Evolutionary conservation across 2,888 invertebrate genomes (phyloP), one percentile per base, ranked within the genome.

Genomic region (Pimpla rufipes): DNA sequence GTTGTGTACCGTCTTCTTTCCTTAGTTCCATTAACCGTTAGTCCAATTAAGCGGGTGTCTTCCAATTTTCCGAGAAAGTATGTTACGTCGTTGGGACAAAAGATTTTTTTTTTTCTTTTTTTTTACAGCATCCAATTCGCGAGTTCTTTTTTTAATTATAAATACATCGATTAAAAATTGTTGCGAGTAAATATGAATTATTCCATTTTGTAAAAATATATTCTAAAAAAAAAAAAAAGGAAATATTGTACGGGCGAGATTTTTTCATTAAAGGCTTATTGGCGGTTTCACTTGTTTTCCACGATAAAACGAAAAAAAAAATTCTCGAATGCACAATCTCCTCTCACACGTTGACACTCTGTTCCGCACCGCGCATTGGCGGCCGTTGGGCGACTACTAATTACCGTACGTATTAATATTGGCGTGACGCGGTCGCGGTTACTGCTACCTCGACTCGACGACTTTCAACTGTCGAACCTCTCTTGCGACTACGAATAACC

Each of bases 391-490:
- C 5, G 57, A 59, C 57, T 55, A 23, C 55, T 55, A 55, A 55
- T 55, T 55, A 55, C 23, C 23, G 55, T 23, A 55, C 55, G 55
- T 55, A 16, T 59, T 11, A n/a, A 59, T 59, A 59, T 35, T 59
- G 35, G 13, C 57, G 57, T 35, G 35, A 35, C 57, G 13, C 57
- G 57, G 57, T 59, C 35, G 57, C 35, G 57, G 35, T 13, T n/a
- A 35, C 35, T 59, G 57, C 57, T 59, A 35, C 57, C 57, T 59
- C 57, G 35, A 59, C 57, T 35, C 57, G 29, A 59, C 35, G 57
- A 59, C 55, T 70, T 82, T 70, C 52, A 55, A 55, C 35, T 78
- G 78, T 82, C 64, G 68, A 78, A 64, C 47, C 78, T 78, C 78
- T 68, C 57, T 59, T 70, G 78, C 78, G 55, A 78, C 67, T 82